A percentile compares a stretch with the other conserved stretches of the same genome.
These are phyloP conservation scores for Micronycteris hirsuta DNA, from an alignment of 2,113 vertebrate species.

Conservation along the genomic window DNA sequence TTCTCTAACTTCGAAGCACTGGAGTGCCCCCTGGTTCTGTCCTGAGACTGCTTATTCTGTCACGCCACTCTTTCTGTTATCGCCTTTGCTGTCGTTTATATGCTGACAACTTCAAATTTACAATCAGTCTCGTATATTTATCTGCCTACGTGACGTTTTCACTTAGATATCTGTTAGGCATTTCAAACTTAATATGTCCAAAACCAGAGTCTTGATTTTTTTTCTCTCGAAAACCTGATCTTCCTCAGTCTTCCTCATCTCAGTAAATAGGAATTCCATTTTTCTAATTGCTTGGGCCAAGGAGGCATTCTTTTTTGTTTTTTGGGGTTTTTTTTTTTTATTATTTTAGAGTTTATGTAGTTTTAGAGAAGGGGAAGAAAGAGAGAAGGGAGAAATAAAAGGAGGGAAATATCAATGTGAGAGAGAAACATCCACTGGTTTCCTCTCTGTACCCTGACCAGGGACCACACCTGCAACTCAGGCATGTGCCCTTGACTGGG, in stretches of 20 bases:
- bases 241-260: too few species aligned
- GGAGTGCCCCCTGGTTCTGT: neutral
- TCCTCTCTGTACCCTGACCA: too few species aligned
- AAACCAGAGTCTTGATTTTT: too few species aligned
- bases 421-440: too few species aligned
- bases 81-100: neutral
- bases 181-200: neutral
- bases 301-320: neutral
- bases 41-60: neutral
- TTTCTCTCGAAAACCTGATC: too few species aligned
- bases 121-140: neutral
- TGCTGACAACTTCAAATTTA: constrained; percentile 28
- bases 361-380: too few species aligned
- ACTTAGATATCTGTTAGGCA: neutral
- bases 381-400: too few species aligned
- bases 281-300: neutral
- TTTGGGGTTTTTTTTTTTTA: too few species aligned
- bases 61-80: neutral
- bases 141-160: constrained; percentile 36
- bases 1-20: neutral
- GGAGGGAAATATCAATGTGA: too few species aligned
- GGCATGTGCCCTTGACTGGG: too few species aligned
- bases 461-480: too few species aligned
- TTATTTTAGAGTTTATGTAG: too few species aligned
- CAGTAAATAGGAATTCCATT: neutral